Conservation (phyloP, 1,140 invertebrate genomes). For the Drosophila seguyi region DNA sequence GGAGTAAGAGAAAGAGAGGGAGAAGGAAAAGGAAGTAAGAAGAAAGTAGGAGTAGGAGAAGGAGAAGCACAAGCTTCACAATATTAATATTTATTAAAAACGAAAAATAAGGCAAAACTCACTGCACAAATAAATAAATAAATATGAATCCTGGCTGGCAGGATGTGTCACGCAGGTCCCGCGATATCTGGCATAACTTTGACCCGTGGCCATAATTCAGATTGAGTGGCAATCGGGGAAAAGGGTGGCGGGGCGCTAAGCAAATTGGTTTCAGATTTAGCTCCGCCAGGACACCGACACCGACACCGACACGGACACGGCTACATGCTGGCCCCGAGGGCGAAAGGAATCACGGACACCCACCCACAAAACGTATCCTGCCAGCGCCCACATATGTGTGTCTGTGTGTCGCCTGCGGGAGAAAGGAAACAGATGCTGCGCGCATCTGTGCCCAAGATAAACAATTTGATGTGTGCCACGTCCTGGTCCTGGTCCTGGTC, state of each 20-base stretch:
- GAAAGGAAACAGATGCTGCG: constrained; percentile 64
- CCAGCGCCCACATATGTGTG: constrained; percentile 16
- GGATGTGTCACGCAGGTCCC: constrained; percentile 4
- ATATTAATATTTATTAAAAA: constrained; percentile 7
- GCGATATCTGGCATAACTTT: constrained; percentile 24
- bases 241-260: constrained; percentile 33
- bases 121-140: neutral
- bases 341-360: constrained; percentile 46
- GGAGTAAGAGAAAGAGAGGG: neutral
- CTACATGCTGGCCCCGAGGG: constrained; percentile 57
- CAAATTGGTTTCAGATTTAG: constrained; percentile 79
- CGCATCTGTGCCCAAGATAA: constrained; percentile 62
- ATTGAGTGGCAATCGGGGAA: constrained; percentile 52
- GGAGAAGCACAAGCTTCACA: too few relatives aligned
- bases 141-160: neutral
- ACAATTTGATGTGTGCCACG: constrained; percentile 50
- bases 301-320: neutral
- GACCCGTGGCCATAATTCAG: constrained; percentile 48
- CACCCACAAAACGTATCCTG: constrained; percentile 25
- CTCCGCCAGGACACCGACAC: constrained; percentile 16
- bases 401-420: constrained; percentile 44
- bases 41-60: too few relatives aligned
- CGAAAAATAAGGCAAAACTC: neutral
- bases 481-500: neutral
- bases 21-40: too few relatives aligned